Evolutionary conservation across 2,113 vertebrate genomes (phyloP), one percentile per base, ranked within the genome.

Genomic region (Phylloscopus trochilus): DNA sequence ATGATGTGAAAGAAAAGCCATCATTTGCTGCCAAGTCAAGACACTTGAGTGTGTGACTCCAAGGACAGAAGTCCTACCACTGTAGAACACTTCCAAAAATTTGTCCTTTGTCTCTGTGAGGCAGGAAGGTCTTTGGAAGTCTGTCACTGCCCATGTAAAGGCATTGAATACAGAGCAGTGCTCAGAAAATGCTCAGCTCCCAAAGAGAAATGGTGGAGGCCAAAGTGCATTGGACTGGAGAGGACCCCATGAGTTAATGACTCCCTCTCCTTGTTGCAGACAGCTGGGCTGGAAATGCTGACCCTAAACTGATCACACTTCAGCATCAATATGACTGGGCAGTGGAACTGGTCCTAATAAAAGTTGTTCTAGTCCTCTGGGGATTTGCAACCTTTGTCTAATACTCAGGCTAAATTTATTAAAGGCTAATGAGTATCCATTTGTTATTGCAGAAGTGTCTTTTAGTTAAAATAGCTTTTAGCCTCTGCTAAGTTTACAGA

Each of bases 331-430:
- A 39, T 59, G 76, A 64, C 26, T 43, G 26, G 20, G 15, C 3
- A 0, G 7, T 53, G 26, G 51, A 69, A 53, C 35, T 77, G 75
- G 23, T 70, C 33, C 39, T 87, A 53, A 85, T 90, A 79, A 85
- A 90, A 97, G 46, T 59, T 86, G 28, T 83, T 83, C 59, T 44
- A 63, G 79, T 90, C 79, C 79, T 95, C 75, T 66, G 58, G 85
- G 63, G 26, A 22, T 80, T 62, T 92, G 59, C 39, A 83, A 39
- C 72, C 67, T 94, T 93, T 92, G 28, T 62, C 63, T 85, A 90
- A 90, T 55, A 90, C 17, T 62, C 46, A 62, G 55, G 26, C 27
- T 88, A 80, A 80, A 92, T 80, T 86, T 93, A 88, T 93, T 80
- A 90, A 93, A 73, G 51, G 37, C 15, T 90, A 37, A 33, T 58